These are phyloP conservation scores for Smutsia gigantea DNA, from an alignment of 2,797 vertebrate genomes.

Conservation along the genomic window DNA sequence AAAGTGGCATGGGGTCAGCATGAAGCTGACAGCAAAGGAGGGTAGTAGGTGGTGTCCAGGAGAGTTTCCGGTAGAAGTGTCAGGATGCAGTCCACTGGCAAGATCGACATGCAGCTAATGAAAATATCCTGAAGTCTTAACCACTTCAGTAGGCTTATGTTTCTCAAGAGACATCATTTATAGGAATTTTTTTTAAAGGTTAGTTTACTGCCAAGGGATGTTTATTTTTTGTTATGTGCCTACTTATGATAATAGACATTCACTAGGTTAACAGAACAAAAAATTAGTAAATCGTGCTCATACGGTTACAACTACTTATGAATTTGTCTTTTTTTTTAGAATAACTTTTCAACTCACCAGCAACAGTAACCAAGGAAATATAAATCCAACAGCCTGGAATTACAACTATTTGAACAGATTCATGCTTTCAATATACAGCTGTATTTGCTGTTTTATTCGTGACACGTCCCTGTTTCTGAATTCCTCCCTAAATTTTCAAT, in stretches of 20 bases:
- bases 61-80: not conserved
- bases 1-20: not conserved
- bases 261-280: conserved; percentile 28
- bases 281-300: not conserved
- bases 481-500: not conserved
- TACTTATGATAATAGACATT: not conserved
- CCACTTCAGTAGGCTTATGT: not conserved
- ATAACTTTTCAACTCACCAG: conserved; percentile 57
- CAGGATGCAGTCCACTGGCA: not conserved
- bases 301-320: conserved; percentile 6
- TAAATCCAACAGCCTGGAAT: conserved; percentile 65
- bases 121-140: conserved; percentile 38
- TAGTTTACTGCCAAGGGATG: conserved; percentile 48
- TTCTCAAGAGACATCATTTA: conserved; percentile 47
- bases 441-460: conserved; percentile 52
- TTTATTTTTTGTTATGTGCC: conserved; percentile 54
- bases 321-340: conserved; percentile 46
- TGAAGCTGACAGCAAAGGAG: not conserved
- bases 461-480: not conserved
- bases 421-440: conserved; percentile 33
- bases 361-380: conserved; percentile 64
- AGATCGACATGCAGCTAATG: not conserved
- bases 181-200: conserved; percentile 69
- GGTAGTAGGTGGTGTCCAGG: too few relatives aligned
- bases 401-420: conserved; percentile 45